These are phyloP conservation scores for Anisognathus igniventris DNA, from an alignment of 2,797 vertebrate genomes.

Conservation along the genomic window DNA sequence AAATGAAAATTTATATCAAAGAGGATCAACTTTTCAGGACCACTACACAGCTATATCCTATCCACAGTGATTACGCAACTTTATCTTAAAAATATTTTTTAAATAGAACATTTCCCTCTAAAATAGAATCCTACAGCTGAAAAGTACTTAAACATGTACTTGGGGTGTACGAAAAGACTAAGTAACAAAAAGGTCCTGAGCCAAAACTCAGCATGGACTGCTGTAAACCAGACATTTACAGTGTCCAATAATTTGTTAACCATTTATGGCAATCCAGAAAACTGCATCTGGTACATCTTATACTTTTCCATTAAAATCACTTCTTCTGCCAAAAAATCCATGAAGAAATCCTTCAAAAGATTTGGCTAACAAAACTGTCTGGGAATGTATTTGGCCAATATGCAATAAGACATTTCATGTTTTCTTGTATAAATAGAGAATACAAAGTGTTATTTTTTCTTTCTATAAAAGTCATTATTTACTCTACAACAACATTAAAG, in stretches of 20 bases:
- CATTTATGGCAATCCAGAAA: constrained; percentile 76
- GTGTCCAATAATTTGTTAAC: constrained; percentile 72
- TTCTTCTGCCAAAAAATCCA: constrained; percentile 74
- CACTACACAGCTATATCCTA: background rate
- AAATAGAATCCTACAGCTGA: background rate
- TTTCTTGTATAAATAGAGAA: constrained; percentile 72
- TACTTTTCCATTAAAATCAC: constrained; percentile 68
- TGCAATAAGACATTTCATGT: constrained; percentile 70
- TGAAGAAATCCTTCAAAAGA: constrained; percentile 74
- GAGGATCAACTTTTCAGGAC: background rate
- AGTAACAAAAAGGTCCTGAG: background rate
- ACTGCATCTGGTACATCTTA: constrained; percentile 73
- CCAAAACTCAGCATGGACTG: constrained; percentile 53
- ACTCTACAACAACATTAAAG: background rate
- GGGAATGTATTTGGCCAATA: constrained; percentile 76
- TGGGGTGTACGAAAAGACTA: background rate
- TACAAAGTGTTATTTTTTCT: background rate
- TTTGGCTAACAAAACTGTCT: constrained; percentile 76
- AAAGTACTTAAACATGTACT: constrained; percentile 23
- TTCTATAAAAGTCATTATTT: constrained; percentile 45
- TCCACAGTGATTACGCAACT: background rate
- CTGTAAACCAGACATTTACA: constrained; percentile 65
- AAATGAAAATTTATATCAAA: background rate
- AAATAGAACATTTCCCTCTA: constrained; percentile 18
- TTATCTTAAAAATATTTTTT: background rate